A percentile compares a stretch with the other conserved stretches of the same genome.
phyloP scores from a whole-genome alignment of 2,888 invertebrate species.

The Drosophila affinis region DNA sequence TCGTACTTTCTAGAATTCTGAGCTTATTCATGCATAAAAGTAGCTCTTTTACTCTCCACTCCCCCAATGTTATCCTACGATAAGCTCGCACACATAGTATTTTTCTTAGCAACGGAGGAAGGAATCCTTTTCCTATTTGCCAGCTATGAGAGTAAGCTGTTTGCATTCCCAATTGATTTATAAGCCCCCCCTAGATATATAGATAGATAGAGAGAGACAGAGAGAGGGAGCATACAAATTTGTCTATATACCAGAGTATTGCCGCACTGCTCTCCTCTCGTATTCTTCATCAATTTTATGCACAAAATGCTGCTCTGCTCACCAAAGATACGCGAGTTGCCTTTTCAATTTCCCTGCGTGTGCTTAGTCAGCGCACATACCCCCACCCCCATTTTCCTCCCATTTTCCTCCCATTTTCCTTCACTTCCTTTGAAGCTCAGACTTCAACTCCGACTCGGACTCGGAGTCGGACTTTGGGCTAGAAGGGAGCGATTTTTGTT shows the following conservation, averaged over 20 bases:
- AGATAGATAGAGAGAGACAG: background rate
- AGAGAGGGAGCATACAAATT: conserved; percentile 9
- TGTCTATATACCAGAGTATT: conserved; percentile 6
- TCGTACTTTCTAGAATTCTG: background rate
- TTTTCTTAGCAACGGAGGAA: background rate
- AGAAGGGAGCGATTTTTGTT: conserved; percentile 5
- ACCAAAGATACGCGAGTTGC: conserved; percentile 28
- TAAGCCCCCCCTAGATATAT: background rate
- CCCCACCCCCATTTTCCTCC: background rate
- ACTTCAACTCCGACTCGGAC: background rate
- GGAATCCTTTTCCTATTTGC: background rate
- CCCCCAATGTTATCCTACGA: background rate
- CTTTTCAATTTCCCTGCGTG: conserved; percentile 27
- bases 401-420: background rate
- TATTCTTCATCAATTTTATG: conserved; percentile 31
- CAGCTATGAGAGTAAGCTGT: conserved; percentile 5
- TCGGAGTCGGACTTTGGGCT: conserved; percentile 12
- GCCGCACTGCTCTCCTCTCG: background rate
- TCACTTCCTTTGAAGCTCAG: background rate
- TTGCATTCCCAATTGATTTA: conserved; percentile 21
- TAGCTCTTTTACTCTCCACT: background rate
- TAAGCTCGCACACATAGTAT: background rate
- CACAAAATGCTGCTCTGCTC: conserved; percentile 23
- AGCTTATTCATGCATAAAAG: background rate
- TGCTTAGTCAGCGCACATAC: conserved; percentile 29